Evolutionary conservation across 2,888 invertebrate species (phyloP).

Genomic region (Cheilosia scutellata): DNA sequence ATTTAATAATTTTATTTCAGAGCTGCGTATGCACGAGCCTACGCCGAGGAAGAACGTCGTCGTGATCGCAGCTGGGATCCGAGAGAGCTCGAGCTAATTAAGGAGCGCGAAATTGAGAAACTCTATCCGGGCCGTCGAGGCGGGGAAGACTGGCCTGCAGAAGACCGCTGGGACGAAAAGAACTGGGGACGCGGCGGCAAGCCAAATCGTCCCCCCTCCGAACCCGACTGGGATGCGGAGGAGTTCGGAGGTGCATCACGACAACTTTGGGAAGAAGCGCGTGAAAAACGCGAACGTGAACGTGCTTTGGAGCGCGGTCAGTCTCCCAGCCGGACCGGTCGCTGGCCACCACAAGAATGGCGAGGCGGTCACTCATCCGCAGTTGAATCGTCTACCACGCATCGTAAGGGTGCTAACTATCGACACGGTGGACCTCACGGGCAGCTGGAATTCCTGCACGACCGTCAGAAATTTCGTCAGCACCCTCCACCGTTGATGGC

Average conservation of each 20-base stretch:
- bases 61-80: conserved; percentile 80
- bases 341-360: conserved; percentile 73
- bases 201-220: conserved; percentile 80
- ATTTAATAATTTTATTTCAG: conserved; percentile 71
- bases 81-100: conserved; percentile 79
- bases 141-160: conserved; percentile 77
- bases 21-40: conserved; percentile 80
- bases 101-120: conserved; percentile 78
- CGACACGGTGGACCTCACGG: conserved; percentile 61
- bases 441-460: conserved; percentile 79
- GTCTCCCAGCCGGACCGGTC: conserved; percentile 52
- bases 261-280: conserved; percentile 72
- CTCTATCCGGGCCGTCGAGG: conserved; percentile 69
- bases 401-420: conserved; percentile 55
- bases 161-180: conserved; percentile 68
- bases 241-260: conserved; percentile 78
- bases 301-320: conserved; percentile 64
- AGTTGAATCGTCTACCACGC: conserved; percentile 29
- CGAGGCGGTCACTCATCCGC: conserved; percentile 49
- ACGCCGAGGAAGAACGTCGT: conserved; percentile 80
- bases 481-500: conserved; percentile 82
- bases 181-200: conserved; percentile 62
- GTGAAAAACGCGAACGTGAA: conserved; percentile 69
- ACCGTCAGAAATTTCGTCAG: conserved; percentile 79
- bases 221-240: conserved; percentile 83